Conservation (phyloP, 2,888 invertebrate genomes). For the Ferdinandea cuprea region DNA sequence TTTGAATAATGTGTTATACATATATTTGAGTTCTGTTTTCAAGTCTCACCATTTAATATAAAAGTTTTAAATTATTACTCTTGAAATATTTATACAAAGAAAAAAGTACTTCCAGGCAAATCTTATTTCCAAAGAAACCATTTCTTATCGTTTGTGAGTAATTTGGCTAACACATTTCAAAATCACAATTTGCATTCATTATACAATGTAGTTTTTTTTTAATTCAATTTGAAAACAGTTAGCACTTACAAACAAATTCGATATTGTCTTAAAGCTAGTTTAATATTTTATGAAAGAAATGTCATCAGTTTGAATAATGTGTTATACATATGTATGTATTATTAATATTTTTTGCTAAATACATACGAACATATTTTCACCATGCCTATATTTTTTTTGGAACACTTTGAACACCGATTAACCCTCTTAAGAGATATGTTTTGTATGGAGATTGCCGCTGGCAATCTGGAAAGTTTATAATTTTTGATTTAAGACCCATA, state of each 20-base stretch:
- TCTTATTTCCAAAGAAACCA: slow-evolving; percentile 13
- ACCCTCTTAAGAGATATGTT: no score
- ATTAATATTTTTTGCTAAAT: no score
- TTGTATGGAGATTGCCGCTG: no score
- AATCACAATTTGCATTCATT: not conserved
- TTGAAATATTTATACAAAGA: slow-evolving; percentile 7
- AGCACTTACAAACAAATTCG: not conserved
- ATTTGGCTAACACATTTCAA: slow-evolving; percentile 6
- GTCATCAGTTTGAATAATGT: no score
- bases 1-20: no score
- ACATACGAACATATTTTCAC: no score
- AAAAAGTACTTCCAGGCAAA: slow-evolving; percentile 45
- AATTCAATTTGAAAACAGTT: not conserved
- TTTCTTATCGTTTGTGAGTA: slow-evolving; percentile 8
- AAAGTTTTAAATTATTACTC: slow-evolving; percentile 14
- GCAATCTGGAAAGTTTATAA: no score
- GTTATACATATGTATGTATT: no score
- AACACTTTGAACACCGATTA: no score
- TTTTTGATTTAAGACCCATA: no score
- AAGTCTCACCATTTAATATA: slow-evolving; percentile 45
- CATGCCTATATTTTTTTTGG: no score
- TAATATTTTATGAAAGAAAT: no score
- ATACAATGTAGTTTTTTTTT: not conserved
- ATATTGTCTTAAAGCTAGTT: not conserved
- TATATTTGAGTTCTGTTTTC: slow-evolving; percentile 26